Percentiles rank a stretch among this genome's conserved stretches.
Conservation (phyloP, 2,113 vertebrate genomes). For the Phyllopteryx taeniolatus region DNA sequence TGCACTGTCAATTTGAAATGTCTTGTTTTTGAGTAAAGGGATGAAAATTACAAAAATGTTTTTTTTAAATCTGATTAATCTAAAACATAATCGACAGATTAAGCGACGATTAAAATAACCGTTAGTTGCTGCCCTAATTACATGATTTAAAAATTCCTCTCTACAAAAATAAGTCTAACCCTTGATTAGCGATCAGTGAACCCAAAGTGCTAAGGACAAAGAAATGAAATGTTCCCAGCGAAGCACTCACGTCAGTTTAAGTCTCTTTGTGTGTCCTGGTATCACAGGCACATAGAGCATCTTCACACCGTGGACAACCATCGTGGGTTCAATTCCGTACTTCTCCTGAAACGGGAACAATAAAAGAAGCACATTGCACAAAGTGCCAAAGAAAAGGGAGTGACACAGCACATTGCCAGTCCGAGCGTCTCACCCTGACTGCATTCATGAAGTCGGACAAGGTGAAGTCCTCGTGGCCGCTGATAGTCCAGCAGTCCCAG, state of each 20-base stretch:
- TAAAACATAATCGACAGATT: too few relatives aligned
- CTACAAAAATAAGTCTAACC: too few relatives aligned
- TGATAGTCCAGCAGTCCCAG: constrained; percentile 95
- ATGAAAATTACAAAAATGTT: too few relatives aligned
- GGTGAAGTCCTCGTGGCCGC: constrained; percentile 92
- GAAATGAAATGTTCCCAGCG: background rate
- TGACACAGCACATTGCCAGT: background rate
- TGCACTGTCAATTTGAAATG: too few relatives aligned
- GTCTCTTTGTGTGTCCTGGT: constrained; percentile 94
- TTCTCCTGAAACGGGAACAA: constrained; percentile 79
- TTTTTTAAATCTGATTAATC: too few relatives aligned
- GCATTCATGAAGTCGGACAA: constrained; percentile 93
- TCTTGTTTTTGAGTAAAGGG: too few relatives aligned
- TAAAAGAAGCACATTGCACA: background rate
- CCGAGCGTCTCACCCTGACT: constrained; percentile 80
- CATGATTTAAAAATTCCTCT: too few relatives aligned
- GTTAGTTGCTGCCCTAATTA: too few relatives aligned
- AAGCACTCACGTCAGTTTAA: constrained; percentile 89
- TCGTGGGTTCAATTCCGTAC: constrained; percentile 93
- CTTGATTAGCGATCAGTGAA: too few relatives aligned
- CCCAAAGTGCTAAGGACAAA: background rate
- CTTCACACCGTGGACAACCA: constrained; percentile 97
- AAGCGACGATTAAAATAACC: too few relatives aligned
- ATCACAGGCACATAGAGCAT: constrained; percentile 98
- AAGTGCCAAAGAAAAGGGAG: background rate